phyloP scores from a whole-genome alignment of 2,888 invertebrate species.

The Odontocolon sp. region DNA sequence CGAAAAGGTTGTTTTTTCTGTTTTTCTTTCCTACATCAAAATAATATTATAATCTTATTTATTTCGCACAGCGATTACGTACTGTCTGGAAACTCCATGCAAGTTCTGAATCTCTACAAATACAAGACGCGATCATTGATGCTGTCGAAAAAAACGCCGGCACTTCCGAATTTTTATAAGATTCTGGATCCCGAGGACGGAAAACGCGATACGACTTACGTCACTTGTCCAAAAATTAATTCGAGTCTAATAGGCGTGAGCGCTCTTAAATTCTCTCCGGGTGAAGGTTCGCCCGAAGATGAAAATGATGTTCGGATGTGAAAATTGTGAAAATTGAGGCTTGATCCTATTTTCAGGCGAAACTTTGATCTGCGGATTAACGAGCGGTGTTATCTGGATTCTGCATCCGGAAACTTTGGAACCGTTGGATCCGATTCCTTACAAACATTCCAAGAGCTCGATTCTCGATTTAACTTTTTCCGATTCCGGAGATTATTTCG shows the following conservation, averaged over 20 bases:
- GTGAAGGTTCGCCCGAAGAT: constrained; percentile 79
- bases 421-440: constrained; percentile 81
- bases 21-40: background rate
- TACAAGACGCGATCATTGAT: constrained; percentile 59
- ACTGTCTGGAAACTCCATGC: constrained; percentile 63
- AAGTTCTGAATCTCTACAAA: constrained; percentile 66
- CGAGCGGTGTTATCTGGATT: constrained; percentile 84
- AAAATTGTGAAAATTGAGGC: background rate
- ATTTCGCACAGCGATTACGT: constrained; percentile 64
- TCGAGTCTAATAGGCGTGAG: constrained; percentile 61
- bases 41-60: background rate
- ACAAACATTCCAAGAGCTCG: constrained; percentile 80
- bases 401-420: constrained; percentile 84
- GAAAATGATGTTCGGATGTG: background rate
- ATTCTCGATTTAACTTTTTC: constrained; percentile 83
- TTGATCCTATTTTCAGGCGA: constrained; percentile 57
- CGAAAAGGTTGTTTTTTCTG: constrained; percentile 64
- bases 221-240: constrained; percentile 62
- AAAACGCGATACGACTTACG: constrained; percentile 58
- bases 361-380: constrained; percentile 83
- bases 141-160: constrained; percentile 56
- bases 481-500: constrained; percentile 82
- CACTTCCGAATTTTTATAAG: constrained; percentile 59
- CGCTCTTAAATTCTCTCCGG: constrained; percentile 82
- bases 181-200: constrained; percentile 59